Evolutionary conservation across 2,797 vertebrate genomes (phyloP).

Genomic region (Hozukius guyotensis): DNA sequence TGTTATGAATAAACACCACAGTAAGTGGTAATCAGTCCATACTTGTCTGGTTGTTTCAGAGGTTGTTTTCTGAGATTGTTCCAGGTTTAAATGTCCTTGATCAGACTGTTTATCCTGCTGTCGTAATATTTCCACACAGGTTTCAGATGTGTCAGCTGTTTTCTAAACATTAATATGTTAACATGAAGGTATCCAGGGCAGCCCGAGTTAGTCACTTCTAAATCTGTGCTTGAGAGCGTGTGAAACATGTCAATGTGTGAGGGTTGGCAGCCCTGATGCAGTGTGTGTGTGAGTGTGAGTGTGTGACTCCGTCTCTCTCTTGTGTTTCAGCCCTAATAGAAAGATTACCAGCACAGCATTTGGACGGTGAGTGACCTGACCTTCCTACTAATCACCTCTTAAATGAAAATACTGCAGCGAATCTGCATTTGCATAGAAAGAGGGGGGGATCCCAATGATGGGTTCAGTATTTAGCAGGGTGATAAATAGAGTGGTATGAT

Average conservation of each 20-base stretch:
- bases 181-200: not conserved
- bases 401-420: not conserved
- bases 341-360: conserved; percentile 97
- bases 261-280: not conserved
- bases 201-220: not conserved
- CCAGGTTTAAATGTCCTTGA: too few relatives aligned
- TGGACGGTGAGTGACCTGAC: conserved; percentile 87
- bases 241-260: not conserved
- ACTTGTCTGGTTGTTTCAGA: too few relatives aligned
- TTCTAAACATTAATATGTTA: not conserved
- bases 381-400: not conserved
- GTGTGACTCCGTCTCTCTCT: conserved; percentile 1
- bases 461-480: not conserved
- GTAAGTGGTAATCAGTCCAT: not conserved
- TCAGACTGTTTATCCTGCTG: not conserved
- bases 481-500: not conserved
- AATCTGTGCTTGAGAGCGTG: not conserved
- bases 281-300: not conserved
- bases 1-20: not conserved
- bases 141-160: not conserved
- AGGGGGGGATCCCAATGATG: not conserved
- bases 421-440: not conserved
- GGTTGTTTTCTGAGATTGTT: too few relatives aligned
- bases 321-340: conserved; percentile 89
- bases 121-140: not conserved